A percentile compares a stretch with the other conserved stretches of the same genome.
These are phyloP conservation scores for Centropus bengalensis DNA, from an alignment of 2,113 vertebrate genomes.

Conservation along the genomic window DNA sequence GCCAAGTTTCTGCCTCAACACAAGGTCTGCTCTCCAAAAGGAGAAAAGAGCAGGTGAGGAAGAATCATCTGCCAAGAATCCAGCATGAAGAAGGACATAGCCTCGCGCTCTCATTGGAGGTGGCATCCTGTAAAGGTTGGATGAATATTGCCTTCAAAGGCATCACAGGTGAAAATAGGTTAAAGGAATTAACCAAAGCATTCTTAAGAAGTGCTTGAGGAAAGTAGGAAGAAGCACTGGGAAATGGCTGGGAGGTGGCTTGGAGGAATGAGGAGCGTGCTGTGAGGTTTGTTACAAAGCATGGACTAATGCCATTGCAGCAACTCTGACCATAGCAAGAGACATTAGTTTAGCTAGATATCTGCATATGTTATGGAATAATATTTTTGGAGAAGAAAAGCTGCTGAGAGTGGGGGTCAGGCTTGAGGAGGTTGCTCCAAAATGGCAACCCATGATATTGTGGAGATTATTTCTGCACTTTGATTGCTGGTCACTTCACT, in stretches of 20 bases:
- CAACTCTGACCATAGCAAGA: neutral
- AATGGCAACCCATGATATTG: neutral
- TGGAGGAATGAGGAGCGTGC: neutral
- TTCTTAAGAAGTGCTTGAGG: neutral
- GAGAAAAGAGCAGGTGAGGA: neutral
- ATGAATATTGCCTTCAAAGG: neutral
- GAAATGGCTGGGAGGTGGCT: neutral
- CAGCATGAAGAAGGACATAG: neutral
- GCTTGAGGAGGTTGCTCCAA: neutral
- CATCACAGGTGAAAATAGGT: neutral
- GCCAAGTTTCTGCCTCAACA: neutral
- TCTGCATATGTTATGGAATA: neutral
- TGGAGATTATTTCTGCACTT: neutral
- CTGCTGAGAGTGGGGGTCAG: neutral
- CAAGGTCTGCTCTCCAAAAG: neutral
- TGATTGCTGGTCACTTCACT: neutral
- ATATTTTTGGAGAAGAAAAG: neutral
- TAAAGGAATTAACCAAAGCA: neutral
- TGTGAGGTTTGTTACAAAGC: neutral
- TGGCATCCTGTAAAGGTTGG: neutral
- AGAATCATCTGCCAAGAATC: neutral
- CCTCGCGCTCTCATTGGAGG: neutral
- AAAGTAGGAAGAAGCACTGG: neutral
- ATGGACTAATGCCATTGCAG: rapidly evolving
- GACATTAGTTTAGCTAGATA: neutral